phyloP scores from a whole-genome alignment of 35 echinoderm and acorn worm genomes.

The Chiridota heheva region DNA sequence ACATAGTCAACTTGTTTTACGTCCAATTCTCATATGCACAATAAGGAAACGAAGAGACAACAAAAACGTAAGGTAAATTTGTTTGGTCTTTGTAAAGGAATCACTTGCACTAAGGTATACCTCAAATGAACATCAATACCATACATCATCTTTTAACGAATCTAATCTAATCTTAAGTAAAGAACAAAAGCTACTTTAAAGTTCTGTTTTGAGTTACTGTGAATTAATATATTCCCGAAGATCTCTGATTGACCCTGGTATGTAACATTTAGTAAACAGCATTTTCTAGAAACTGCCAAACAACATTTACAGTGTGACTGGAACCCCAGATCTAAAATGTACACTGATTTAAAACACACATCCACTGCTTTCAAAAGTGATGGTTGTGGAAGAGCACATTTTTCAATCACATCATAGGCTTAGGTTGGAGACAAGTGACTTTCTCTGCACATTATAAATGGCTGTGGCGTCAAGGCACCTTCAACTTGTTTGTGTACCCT shows the following conservation, averaged over 20 bases:
- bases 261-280: not conserved
- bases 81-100: too few relatives aligned
- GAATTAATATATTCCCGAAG: too few relatives aligned
- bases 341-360: not conserved
- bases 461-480: not conserved
- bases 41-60: too few relatives aligned
- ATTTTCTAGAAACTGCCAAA: constrained; percentile 6
- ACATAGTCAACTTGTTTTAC: too few relatives aligned
- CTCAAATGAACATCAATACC: too few relatives aligned
- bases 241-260: not conserved
- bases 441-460: constrained; percentile 15
- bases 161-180: too few relatives aligned
- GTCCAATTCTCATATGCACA: too few relatives aligned
- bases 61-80: too few relatives aligned
- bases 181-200: too few relatives aligned
- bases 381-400: not conserved
- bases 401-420: constrained; percentile 9
- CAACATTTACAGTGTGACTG: not conserved
- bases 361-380: constrained; percentile 1
- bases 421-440: not conserved
- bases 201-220: too few relatives aligned
- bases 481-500: not conserved
- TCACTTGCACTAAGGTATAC: too few relatives aligned
- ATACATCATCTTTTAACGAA: too few relatives aligned
- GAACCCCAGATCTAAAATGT: constrained; percentile 30